Evolutionary conservation across 2,113 vertebrate genomes (phyloP).

Genomic region (Actenoides hombroni): DNA sequence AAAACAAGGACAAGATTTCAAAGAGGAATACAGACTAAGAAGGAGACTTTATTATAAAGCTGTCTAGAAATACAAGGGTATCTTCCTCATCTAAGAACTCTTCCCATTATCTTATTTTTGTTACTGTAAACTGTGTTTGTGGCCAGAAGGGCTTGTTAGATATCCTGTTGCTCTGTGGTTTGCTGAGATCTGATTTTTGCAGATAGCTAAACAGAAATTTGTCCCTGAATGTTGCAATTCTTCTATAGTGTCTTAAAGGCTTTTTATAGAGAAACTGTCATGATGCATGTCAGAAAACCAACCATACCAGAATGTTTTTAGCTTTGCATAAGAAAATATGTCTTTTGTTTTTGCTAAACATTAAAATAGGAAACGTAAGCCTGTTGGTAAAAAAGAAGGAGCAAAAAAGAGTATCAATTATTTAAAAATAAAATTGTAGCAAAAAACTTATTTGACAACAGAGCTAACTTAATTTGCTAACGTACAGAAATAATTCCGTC

Average conservation of each 20-base stretch:
- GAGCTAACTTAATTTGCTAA: neutral
- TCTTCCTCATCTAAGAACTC: neutral
- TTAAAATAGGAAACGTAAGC: neutral
- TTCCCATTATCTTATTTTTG: constrained; percentile 21
- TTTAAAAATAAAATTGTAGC: neutral
- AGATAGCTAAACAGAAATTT: neutral
- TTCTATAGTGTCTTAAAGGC: neutral
- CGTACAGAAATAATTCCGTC: neutral
- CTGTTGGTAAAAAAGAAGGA: neutral
- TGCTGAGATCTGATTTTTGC: constrained; percentile 6
- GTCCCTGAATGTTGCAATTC: neutral
- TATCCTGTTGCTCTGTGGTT: neutral
- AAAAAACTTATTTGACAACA: neutral
- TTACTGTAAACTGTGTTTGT: constrained; percentile 37
- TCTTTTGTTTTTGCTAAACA: neutral
- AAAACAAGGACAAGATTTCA: constrained; percentile 3
- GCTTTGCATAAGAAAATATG: neutral
- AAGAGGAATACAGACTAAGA: neutral
- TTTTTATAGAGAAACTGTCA: constrained; percentile 16
- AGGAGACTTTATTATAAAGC: neutral
- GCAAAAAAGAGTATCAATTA: neutral
- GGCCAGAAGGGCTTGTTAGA: neutral
- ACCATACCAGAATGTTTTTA: neutral
- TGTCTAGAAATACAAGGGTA: neutral
- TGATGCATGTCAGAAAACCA: constrained; percentile 7